A percentile compares a stretch with the other conserved stretches of the same genome.
These are phyloP conservation scores for Calvadosia cruxmelitensis DNA, from an alignment of 30 jellyfish, hydroid and myxozoan species.

Conservation along the genomic window DNA sequence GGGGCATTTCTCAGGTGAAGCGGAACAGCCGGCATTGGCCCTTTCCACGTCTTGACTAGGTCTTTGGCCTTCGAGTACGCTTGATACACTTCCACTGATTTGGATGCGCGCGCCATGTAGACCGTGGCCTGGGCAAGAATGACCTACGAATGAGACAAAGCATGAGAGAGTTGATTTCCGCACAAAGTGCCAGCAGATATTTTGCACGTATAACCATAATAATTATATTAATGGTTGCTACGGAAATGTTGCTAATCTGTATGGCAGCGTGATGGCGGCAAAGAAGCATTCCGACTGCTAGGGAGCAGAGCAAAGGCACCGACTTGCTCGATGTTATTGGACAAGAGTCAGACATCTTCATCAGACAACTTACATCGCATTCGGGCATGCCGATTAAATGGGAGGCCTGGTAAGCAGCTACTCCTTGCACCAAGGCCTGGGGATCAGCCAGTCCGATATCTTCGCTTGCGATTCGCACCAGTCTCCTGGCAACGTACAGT, in stretches of 20 bases:
- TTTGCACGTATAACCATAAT: too few relatives aligned
- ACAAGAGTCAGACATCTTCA: not conserved
- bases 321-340: not conserved
- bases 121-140: slow-evolving; percentile 58
- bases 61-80: slow-evolving; percentile 57
- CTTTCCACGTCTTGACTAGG: slow-evolving; percentile 24
- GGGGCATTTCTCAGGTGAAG: slow-evolving; percentile 79
- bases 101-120: slow-evolving; percentile 71
- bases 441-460: slow-evolving; percentile 89
- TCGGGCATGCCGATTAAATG: slow-evolving; percentile 95
- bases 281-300: too few relatives aligned
- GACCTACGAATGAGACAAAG: slow-evolving; percentile 37
- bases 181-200: too few relatives aligned
- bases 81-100: slow-evolving; percentile 50
- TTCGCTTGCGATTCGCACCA: slow-evolving; percentile 80
- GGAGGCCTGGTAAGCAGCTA: slow-evolving; percentile 75
- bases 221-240: too few relatives aligned
- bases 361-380: slow-evolving; percentile 55
- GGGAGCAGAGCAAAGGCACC: not conserved
- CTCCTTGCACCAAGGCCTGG: slow-evolving; percentile 54
- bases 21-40: slow-evolving; percentile 81
- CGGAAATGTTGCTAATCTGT: too few relatives aligned
- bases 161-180: too few relatives aligned
- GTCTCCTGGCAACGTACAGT: slow-evolving; percentile 73
- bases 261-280: too few relatives aligned